These are phyloP conservation scores for Eupsilia transversa DNA, from an alignment of 2,888 invertebrate genomes.

Conservation along the genomic window DNA sequence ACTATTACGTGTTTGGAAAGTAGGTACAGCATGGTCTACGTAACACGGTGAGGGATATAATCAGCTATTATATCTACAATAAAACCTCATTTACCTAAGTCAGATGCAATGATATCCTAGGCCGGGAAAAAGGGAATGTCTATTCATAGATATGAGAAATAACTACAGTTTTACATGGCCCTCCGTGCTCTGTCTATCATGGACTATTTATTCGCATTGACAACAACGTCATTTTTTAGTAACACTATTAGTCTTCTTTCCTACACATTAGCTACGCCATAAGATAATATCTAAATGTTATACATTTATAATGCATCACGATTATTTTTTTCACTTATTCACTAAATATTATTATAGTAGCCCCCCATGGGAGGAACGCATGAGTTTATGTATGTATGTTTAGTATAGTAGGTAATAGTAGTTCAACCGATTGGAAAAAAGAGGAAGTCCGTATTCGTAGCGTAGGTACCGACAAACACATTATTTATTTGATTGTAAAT, in stretches of 20 bases:
- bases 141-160: neutral
- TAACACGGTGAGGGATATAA: conserved; percentile 42
- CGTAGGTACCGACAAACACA: neutral
- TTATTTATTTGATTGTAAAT: neutral
- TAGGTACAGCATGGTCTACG: conserved; percentile 35
- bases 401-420: neutral
- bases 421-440: neutral
- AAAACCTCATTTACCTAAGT: conserved; percentile 33
- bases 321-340: no score
- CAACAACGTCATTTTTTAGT: neutral
- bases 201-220: neutral
- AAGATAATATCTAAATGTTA: neutral
- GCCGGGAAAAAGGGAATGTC: neutral
- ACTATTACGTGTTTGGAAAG: conserved; percentile 64
- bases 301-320: neutral
- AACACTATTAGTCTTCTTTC: neutral
- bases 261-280: neutral
- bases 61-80: conserved; percentile 47
- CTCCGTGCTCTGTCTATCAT: neutral
- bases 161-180: neutral
- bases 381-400: no score
- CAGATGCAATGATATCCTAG: conserved; percentile 24
- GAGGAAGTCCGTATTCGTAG: neutral
- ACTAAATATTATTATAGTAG: no score
- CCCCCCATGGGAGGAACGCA: no score